Base-by-base conservation (phyloP, 2,113 vertebrate species). In the Vireo altiloquus region DNA sequence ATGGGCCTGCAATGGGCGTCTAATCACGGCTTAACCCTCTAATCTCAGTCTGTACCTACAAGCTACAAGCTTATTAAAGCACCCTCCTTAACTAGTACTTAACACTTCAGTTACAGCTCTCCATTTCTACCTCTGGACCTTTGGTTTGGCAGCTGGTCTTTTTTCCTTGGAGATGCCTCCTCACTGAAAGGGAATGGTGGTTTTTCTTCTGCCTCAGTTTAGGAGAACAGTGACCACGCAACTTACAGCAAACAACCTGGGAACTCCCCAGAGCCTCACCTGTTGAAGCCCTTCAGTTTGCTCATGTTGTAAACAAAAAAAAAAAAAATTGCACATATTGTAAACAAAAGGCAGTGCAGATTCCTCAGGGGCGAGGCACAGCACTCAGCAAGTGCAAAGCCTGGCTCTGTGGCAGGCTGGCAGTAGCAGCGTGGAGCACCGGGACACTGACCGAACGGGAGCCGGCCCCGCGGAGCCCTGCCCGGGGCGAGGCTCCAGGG, bases 361-460 rank as follows among this genome's bases (percentile, higher is more conserved):
- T 72, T 35, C 6, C 23, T n/a, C 33, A 20, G 57, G 28, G 13
- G 24, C 2, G 3, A 89, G 53, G 49, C 35, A 42, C 20, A 59
- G 30, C 23, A 9, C 25, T 20, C 42, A 31, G 31, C 9, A 7
- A 37, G 23, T 10, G 27, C 35, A 53, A 70, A 8, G 6, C 42
- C 6, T 42, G 75, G 13, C 52, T 52, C 20, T 13, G 2, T 31
- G 60, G 23, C 49, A 54, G 11, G 2, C 0, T 2, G 4, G 22
- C 4, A 1, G 39, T 35, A 11, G n/a, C n/a, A 14, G 1, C 0
- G 2, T 30, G 61, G 46, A 75, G 18, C 9, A 15, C 17, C 1
- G 2, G 17, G 27, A 47, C 46, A 13, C 11, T 4, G 0, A 27
- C 42, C 30, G 22, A 6, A 12, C 0, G 0, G 50, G 11, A 50